phyloP scores from a whole-genome alignment of 2,888 invertebrate genomes.

The Trypoxylon attenuatum region DNA sequence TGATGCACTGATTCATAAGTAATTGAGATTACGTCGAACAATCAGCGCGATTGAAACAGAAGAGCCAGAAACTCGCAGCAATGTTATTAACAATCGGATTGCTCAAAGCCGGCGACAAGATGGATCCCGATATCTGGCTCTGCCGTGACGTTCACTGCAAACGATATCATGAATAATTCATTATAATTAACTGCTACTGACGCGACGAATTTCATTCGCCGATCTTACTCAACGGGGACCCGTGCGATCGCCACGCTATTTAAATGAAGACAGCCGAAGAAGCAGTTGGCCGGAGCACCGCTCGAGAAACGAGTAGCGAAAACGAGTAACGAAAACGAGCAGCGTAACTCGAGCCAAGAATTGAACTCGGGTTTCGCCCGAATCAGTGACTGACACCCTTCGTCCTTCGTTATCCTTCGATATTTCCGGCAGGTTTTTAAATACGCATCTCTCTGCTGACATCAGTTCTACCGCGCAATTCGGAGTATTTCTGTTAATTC shows the following conservation, averaged over 20 bases:
- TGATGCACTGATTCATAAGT: too few relatives aligned
- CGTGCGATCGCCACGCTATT: slow-evolving; percentile 35
- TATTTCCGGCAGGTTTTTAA: too few relatives aligned
- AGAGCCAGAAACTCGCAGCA: too few relatives aligned
- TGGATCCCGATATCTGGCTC: slow-evolving; percentile 9
- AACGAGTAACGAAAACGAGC: neutral
- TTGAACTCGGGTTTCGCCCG: neutral
- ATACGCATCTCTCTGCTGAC: too few relatives aligned
- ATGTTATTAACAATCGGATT: neutral
- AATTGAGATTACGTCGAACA: too few relatives aligned
- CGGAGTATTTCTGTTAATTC: too few relatives aligned
- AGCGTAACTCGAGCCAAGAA: neutral
- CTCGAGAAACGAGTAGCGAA: neutral
- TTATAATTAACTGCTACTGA: slow-evolving; percentile 31
- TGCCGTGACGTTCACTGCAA: slow-evolving; percentile 28
- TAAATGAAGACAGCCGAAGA: slow-evolving; percentile 31
- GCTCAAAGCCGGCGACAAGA: neutral
- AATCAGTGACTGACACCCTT: too few relatives aligned
- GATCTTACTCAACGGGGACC: slow-evolving; percentile 21
- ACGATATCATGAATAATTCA: slow-evolving; percentile 41
- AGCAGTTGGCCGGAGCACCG: slow-evolving; percentile 4
- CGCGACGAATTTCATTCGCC: slow-evolving; percentile 20
- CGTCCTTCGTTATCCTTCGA: too few relatives aligned
- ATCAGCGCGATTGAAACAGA: too few relatives aligned
- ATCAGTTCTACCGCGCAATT: too few relatives aligned